These are phyloP conservation scores for Dugesia japonica DNA, from an alignment of 2,888 invertebrate species.

Conservation along the genomic window DNA sequence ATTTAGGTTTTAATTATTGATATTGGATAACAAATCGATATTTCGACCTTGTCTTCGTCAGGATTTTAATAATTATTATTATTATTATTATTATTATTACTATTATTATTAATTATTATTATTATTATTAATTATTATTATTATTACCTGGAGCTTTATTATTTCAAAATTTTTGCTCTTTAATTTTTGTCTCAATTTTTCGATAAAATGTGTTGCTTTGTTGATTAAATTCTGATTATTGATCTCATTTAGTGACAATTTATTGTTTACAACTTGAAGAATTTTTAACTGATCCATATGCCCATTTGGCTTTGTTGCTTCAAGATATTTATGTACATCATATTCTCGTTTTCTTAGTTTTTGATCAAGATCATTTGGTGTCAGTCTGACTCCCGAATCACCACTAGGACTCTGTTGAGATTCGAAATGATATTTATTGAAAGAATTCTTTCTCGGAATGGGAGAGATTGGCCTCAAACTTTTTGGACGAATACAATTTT, in stretches of 20 bases:
- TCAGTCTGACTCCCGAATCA: slow-evolving; percentile 2
- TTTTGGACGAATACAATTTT: background rate
- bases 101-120: too few relatives aligned
- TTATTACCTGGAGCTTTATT: background rate
- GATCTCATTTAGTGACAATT: slow-evolving; percentile 5
- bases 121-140: too few relatives aligned
- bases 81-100: too few relatives aligned
- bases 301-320: background rate
- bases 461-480: background rate
- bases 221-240: slow-evolving; percentile 5
- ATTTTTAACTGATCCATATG: background rate
- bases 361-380: background rate
- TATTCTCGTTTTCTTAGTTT: background rate
- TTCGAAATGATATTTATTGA: background rate
- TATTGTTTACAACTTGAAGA: background rate
- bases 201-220: background rate
- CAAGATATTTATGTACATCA: background rate
- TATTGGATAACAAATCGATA: too few relatives aligned
- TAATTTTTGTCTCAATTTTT: slow-evolving; percentile 11
- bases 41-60: too few relatives aligned
- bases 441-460: background rate
- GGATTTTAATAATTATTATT: too few relatives aligned
- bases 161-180: background rate
- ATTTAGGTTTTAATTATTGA: too few relatives aligned
- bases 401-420: slow-evolving; percentile 7